Conservation (phyloP, 1,140 invertebrate species). For the Drosophila virilis region DNA sequence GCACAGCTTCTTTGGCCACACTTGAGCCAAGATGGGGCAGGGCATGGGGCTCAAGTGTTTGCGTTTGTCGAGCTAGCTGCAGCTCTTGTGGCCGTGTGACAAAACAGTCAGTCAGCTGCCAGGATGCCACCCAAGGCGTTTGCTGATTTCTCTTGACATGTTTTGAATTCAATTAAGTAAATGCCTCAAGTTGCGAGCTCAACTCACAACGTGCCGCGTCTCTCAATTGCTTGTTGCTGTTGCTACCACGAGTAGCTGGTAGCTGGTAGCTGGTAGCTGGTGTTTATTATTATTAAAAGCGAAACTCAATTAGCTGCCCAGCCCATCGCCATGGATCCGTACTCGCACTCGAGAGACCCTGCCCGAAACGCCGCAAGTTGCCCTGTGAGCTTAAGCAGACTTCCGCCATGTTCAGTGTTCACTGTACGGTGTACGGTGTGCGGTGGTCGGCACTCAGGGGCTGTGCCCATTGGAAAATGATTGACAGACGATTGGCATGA, state of each 20-base stretch:
- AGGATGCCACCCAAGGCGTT: slow-evolving; percentile 65
- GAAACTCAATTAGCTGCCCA: slow-evolving; percentile 76
- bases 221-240: slow-evolving; percentile 26
- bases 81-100: slow-evolving; percentile 45
- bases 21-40: slow-evolving; percentile 31
- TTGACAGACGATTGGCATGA: slow-evolving; percentile 84
- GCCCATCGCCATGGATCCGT: background rate
- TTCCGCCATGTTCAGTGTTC: slow-evolving; percentile 66
- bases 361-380: slow-evolving; percentile 5
- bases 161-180: slow-evolving; percentile 77
- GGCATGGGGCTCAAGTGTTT: slow-evolving; percentile 60
- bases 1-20: slow-evolving; percentile 70
- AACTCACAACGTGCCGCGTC: slow-evolving; percentile 29
- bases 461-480: slow-evolving; percentile 74
- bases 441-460: slow-evolving; percentile 4
- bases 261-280: slow-evolving; percentile 23
- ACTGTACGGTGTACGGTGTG: slow-evolving; percentile 1
- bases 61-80: slow-evolving; percentile 51
- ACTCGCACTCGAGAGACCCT: slow-evolving; percentile 3
- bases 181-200: slow-evolving; percentile 45
- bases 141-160: slow-evolving; percentile 76
- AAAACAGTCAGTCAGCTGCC: slow-evolving; percentile 29
- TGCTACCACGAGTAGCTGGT: background rate
- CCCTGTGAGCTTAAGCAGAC: slow-evolving; percentile 77
- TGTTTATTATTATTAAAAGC: slow-evolving; percentile 77